Conservation (phyloP, 2,113 vertebrate species). For the Notarius quadriscutis region DNA sequence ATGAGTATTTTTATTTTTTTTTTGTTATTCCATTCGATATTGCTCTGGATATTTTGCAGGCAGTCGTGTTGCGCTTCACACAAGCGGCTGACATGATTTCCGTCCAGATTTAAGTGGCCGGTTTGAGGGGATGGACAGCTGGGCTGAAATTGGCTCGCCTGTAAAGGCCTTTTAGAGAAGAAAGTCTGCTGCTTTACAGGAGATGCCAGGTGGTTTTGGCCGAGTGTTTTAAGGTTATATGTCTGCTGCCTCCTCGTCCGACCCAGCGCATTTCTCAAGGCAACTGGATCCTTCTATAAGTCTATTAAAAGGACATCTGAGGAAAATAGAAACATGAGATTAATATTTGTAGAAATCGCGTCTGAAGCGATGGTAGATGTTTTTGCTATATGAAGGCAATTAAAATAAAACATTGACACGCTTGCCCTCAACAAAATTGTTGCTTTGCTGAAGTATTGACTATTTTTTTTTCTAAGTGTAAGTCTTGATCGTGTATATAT, state of each 20-base stretch:
- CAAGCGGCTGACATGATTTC: slow-evolving; percentile 36
- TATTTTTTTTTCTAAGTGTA: neutral
- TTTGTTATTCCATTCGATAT: slow-evolving; percentile 23
- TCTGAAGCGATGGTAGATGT: neutral
- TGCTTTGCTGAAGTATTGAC: neutral
- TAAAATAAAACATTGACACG: neutral
- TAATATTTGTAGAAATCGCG: slow-evolving; percentile 1
- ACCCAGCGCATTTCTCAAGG: slow-evolving; percentile 45
- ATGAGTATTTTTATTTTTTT: neutral
- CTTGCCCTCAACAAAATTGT: neutral
- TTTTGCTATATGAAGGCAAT: slow-evolving; percentile 1
- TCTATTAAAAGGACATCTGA: slow-evolving; percentile 26
- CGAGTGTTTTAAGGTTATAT: slow-evolving; percentile 51
- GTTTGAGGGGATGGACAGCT: slow-evolving; percentile 45
- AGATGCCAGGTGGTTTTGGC: slow-evolving; percentile 47
- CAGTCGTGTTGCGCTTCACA: neutral
- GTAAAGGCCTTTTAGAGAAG: slow-evolving; percentile 48
- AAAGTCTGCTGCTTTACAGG: slow-evolving; percentile 36
- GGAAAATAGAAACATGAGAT: slow-evolving; percentile 24
- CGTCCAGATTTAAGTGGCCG: slow-evolving; percentile 48
- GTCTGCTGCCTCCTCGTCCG: slow-evolving; percentile 30
- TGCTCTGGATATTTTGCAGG: slow-evolving; percentile 23
- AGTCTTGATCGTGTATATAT: neutral
- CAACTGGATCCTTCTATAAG: slow-evolving; percentile 38
- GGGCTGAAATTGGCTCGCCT: slow-evolving; percentile 41